Evolutionary conservation across 2,113 vertebrate genomes (phyloP).

Genomic region (Alces alces): DNA sequence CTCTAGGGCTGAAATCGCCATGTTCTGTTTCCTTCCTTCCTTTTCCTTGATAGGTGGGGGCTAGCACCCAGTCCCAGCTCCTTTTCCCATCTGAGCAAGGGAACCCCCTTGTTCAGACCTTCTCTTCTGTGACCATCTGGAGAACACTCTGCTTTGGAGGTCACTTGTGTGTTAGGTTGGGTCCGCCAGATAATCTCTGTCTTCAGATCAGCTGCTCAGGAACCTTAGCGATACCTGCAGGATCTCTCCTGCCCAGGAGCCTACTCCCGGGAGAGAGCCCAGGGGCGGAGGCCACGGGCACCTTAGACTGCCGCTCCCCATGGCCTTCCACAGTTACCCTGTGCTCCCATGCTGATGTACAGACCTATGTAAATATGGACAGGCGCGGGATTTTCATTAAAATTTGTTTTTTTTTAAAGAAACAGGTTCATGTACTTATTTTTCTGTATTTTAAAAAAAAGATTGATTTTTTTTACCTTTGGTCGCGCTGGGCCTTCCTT

Average conservation of each 20-base stretch:
- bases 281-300: not conserved
- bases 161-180: not conserved
- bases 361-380: rapidly evolving
- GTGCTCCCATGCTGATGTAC: no score
- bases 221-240: not conserved
- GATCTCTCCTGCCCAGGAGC: not conserved
- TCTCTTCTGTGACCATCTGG: not conserved
- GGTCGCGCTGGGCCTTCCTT: rapidly evolving
- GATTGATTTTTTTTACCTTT: no score
- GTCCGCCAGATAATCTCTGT: not conserved
- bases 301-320: not conserved
- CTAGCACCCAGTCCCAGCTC: not conserved
- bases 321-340: not conserved
- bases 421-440: not conserved
- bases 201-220: not conserved
- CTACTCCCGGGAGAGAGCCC: not conserved
- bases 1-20: not conserved
- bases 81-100: not conserved
- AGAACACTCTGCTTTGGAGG: not conserved
- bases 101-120: no score
- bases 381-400: not conserved
- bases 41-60: not conserved
- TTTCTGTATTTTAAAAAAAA: not conserved
- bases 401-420: not conserved
- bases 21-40: not conserved